Percentiles rank a stretch among this genome's conserved stretches.
These are phyloP conservation scores for Sardinella longiceps DNA, from an alignment of 2,797 vertebrate species.

Conservation along the genomic window DNA sequence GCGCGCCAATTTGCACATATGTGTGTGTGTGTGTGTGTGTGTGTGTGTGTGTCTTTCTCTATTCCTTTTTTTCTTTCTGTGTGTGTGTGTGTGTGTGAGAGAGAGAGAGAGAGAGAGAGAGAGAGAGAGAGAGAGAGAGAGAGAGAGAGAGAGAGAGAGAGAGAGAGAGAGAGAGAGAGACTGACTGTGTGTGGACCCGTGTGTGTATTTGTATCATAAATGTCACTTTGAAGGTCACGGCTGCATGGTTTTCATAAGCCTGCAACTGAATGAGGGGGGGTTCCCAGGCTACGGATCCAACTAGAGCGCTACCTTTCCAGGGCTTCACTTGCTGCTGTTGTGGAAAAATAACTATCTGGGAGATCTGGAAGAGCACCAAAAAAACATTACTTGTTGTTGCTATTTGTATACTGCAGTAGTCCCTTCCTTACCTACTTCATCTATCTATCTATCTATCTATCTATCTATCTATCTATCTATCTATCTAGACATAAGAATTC, in stretches of 20 bases:
- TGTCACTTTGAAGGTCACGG: conserved; percentile 29
- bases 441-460: no score
- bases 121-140: not conserved
- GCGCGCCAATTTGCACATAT: conserved; percentile 24
- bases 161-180: not conserved
- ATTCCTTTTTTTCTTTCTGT: not conserved
- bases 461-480: no score
- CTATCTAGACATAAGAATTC: no score
- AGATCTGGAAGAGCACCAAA: not conserved
- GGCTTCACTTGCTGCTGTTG: not conserved
- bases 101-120: not conserved
- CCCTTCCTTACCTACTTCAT: not conserved
- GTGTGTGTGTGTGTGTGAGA: not conserved
- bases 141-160: not conserved
- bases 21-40: not conserved
- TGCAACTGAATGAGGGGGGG: conserved; percentile 40
- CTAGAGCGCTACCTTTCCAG: conserved; percentile 63
- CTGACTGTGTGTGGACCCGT: not conserved
- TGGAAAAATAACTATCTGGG: not conserved
- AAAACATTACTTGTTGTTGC: not conserved
- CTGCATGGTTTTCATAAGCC: conserved; percentile 47
- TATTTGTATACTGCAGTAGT: not conserved
- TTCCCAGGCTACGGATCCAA: conserved; percentile 57
- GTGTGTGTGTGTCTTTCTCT: not conserved
- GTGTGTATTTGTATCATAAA: conserved; percentile 27